A percentile compares a stretch with the other conserved stretches of the same genome.
These are phyloP conservation scores for Sylvia atricapilla DNA, from an alignment of 2,113 vertebrate species.

Conservation along the genomic window DNA sequence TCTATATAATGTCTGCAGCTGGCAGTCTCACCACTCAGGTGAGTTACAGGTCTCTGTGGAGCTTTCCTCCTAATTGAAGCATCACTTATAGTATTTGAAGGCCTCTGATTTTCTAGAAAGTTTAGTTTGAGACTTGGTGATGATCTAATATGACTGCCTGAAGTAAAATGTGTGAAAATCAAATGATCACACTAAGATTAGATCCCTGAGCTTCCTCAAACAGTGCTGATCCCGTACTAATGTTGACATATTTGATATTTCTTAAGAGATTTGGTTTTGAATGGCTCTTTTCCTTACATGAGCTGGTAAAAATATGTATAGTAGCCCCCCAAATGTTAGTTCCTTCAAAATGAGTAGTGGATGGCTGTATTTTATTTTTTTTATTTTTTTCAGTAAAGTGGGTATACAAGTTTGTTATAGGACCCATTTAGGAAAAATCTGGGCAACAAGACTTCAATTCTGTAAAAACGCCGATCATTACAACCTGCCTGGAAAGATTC, in stretches of 20 bases:
- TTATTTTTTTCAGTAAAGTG: not conserved
- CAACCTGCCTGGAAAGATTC: not conserved
- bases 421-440: not conserved
- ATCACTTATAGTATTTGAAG: not conserved
- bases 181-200: not conserved
- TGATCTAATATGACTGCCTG: not conserved
- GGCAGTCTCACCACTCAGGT: not conserved
- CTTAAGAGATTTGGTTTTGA: not conserved
- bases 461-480: not conserved
- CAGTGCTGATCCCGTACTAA: not conserved
- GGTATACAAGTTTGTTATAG: not conserved
- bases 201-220: not conserved
- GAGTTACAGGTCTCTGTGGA: not conserved
- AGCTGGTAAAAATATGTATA: not conserved
- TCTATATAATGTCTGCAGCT: not conserved
- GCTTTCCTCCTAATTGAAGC: not conserved
- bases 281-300: not conserved
- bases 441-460: not conserved
- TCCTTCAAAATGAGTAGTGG: not conserved
- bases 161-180: not conserved
- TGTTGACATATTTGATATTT: not conserved
- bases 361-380: not conserved
- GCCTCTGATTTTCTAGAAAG: not conserved
- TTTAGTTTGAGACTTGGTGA: not conserved
- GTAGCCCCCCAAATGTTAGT: not conserved